Evolutionary conservation across 2,113 vertebrate species (phyloP), one percentile per base, ranked within the genome.

Genomic region (Silurus asotus): DNA sequence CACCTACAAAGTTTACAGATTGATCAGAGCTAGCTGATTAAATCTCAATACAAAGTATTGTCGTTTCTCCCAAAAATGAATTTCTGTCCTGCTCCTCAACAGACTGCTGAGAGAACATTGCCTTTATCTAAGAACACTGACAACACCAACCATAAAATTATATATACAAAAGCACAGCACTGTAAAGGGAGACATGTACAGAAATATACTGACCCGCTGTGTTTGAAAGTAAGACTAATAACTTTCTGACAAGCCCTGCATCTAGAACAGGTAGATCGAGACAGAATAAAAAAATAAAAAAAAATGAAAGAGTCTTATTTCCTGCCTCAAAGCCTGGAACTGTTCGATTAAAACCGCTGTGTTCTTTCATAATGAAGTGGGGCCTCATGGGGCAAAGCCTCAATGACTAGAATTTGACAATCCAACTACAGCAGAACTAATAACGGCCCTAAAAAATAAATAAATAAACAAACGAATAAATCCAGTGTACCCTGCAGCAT

Each of bases 361-460:
- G 48, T 83, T 83, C 64, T 53, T 55, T 72, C 65, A 45, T 83
- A 70, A 83, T 83, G 67, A 83, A 83, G 65, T 83, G 15, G 65
- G 67, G 53, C 51, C 82, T 83, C 82, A 59, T 70, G 82, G 82
- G 81, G 53, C 59, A 72, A 72, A 28, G 53, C 51, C 19, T 55
- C 53, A 72, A 72, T 83, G 82, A 83, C 65, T 72, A 82, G 61
- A 61, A 56, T 59, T 58, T 61, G 77, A 80, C 77, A 80, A 56
- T 51, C 53, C 61, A 83, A 83, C n/a, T 37, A 83, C 81, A 56
- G 65, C 25, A 25, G 69, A 74, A 83, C 67, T 69, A 72, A 72
- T 83, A 69, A 83, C 0, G 25, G 53, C 49, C 67, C 25, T 53
- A 55, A 45, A 69, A 83, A 53, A 55, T n/a, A 65, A 70, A 70